Evolutionary conservation across 2,797 vertebrate species (phyloP), one percentile per base, ranked within the genome.

Genomic region (Poeciliopsis infans): DNA sequence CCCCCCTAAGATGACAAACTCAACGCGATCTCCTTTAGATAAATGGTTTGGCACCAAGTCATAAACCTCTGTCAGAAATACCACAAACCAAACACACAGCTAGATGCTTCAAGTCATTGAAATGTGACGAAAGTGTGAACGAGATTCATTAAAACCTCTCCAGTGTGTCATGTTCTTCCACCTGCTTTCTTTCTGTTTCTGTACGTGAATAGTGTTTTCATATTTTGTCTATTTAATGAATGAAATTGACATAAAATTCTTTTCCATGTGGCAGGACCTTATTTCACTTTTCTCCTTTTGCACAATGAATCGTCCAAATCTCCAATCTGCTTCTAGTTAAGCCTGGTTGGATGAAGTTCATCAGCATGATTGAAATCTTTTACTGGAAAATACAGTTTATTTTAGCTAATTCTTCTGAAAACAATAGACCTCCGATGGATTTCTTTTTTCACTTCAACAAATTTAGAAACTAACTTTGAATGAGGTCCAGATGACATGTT

Each of bases 401-500:
- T 39, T 39, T 20, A 39, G 7, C 43, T n/a, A 59, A 28, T 28
- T 74, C 25, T 43, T 41, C 7, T 28, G 36, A 25, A 59, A 74
- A 74, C 36, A 73, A 39, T 8, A 72, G 23, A 45, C 12, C 16
- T 31, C 16, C 4, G 1, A 20, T 13, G 8, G 31, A 13, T 39
- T n/a, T 49, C 28, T 49, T 13, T 16, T 39, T 39, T 25, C 5
- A 43, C 23, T 43, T 12, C 23, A 20, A 23, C 39, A 43, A 36
- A 18, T 72, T 59, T 2, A n/a, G 5, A 74, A 57, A 53, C 0
- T 0, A 61, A 66, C 15, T 51, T n/a, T 83, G 74, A 47, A 83
- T 53, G 4, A 69, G 64, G 87, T 85, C 57, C 87, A 87, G 45
- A 79, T 74, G 64, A 82, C 59, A 86, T 76, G 80, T 85, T 85